These are phyloP conservation scores for Rhyzopertha dominica DNA, from an alignment of 1,140 invertebrate genomes.

Conservation along the genomic window DNA sequence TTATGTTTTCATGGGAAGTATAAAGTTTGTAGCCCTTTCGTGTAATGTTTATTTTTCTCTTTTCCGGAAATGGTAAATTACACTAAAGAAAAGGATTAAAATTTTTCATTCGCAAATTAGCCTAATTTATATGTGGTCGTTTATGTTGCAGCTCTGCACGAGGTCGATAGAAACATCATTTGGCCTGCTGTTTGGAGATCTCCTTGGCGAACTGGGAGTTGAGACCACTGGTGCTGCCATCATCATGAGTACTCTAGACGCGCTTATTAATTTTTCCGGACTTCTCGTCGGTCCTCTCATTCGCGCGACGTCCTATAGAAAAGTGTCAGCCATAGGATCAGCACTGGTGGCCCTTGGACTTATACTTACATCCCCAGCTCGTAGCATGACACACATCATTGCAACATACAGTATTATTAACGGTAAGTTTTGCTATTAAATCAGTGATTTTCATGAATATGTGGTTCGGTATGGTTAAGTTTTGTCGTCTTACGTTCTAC, in stretches of 20 bases:
- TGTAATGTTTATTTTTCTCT: too few species aligned
- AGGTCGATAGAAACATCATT: conserved; percentile 72
- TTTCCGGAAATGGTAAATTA: too few species aligned
- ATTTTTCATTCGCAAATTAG: neutral
- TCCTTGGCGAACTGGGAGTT: conserved; percentile 58
- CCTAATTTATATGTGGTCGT: neutral
- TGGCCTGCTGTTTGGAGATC: conserved; percentile 68
- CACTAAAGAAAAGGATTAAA: too few species aligned
- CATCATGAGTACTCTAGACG: conserved; percentile 67
- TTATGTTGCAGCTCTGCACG: conserved; percentile 61
- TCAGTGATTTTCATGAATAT: neutral
- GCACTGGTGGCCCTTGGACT: conserved; percentile 59
- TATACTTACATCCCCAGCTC: conserved; percentile 61
- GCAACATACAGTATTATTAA: conserved; percentile 70
- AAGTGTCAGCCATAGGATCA: conserved; percentile 64
- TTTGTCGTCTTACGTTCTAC: too few species aligned
- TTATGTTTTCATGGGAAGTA: too few species aligned
- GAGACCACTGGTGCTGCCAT: conserved; percentile 66
- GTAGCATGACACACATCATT: conserved; percentile 66
- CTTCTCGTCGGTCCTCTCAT: conserved; percentile 67
- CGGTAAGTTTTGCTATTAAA: conserved; percentile 50
- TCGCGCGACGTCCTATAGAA: conserved; percentile 66
- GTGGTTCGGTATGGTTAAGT: too few species aligned
- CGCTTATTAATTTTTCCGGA: conserved; percentile 71
- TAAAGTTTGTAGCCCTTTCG: too few species aligned